Conservation (phyloP, 2,888 invertebrate species). For the Leptinotarsa juncta region DNA sequence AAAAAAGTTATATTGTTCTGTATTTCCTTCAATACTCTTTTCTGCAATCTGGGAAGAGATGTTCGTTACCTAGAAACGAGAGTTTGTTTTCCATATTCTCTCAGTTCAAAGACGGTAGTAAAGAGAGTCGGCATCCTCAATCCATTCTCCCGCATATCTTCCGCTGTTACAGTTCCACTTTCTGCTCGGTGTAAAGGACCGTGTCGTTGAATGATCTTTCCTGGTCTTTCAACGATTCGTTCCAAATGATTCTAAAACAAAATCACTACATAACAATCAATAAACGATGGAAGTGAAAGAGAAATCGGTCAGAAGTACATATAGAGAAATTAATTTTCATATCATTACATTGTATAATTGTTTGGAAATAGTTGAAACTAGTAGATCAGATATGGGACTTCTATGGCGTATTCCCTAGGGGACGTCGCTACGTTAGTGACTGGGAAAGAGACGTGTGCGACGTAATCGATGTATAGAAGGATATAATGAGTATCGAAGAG, state of each 20-base stretch:
- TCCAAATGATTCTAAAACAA: slow-evolving; percentile 82
- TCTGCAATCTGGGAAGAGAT: neutral
- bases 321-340: too few species aligned
- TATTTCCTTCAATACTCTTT: neutral
- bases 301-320: too few species aligned
- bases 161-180: slow-evolving; percentile 75
- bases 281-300: too few species aligned
- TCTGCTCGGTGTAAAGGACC: slow-evolving; percentile 64
- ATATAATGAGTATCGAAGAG: too few species aligned
- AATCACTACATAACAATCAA: neutral
- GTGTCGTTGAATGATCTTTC: slow-evolving; percentile 66
- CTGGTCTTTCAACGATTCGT: slow-evolving; percentile 87
- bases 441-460: too few species aligned
- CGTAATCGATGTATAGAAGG: too few species aligned
- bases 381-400: too few species aligned
- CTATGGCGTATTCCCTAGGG: too few species aligned
- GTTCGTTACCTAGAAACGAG: slow-evolving; percentile 68
- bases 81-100: slow-evolving; percentile 76
- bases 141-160: slow-evolving; percentile 71
- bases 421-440: too few species aligned
- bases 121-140: slow-evolving; percentile 72
- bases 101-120: slow-evolving; percentile 87
- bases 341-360: too few species aligned
- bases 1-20: neutral
- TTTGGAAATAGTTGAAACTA: too few species aligned